These are phyloP conservation scores for Montipora capricornis DNA, from an alignment of 64 coral and sea anemone species.

Conservation along the genomic window DNA sequence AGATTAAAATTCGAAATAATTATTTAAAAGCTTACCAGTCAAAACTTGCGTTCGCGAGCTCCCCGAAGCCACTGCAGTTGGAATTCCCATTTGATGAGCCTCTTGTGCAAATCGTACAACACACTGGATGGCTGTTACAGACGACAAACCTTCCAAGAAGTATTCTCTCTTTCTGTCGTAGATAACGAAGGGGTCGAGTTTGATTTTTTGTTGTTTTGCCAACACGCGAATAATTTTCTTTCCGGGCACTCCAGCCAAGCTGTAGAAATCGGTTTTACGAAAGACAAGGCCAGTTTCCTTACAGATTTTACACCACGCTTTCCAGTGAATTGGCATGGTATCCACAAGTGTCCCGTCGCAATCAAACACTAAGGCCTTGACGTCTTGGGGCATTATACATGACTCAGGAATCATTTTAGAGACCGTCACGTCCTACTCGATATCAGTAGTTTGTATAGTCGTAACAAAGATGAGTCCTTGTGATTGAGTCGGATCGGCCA, in stretches of 20 bases:
- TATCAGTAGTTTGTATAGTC: background rate
- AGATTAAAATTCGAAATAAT: background rate
- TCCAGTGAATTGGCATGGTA: constrained; percentile 96
- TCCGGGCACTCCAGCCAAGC: constrained; percentile 89
- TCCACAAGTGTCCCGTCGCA: constrained; percentile 95
- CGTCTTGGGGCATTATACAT: constrained; percentile 59
- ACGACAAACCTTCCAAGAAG: constrained; percentile 72
- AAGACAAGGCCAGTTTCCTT: constrained; percentile 90
- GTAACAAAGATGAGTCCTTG: background rate
- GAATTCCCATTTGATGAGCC: constrained; percentile 65
- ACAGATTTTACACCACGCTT: constrained; percentile 94
- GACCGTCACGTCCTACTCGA: background rate
- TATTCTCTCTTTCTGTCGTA: constrained; percentile 92
- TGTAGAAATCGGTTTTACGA: constrained; percentile 86
- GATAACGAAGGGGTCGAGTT: constrained; percentile 82
- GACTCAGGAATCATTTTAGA: constrained; percentile 58
- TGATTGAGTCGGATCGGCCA: background rate
- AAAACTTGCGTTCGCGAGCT: constrained; percentile 83
- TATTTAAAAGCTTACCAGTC: background rate
- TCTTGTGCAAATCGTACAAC: constrained; percentile 84
- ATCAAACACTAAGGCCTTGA: constrained; percentile 90
- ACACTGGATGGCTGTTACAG: constrained; percentile 70
- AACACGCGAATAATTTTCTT: constrained; percentile 89
- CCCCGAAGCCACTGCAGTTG: constrained; percentile 90
- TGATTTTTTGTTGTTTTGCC: constrained; percentile 83